Conservation (phyloP, 1,140 invertebrate species). For the Euschistus heros region DNA sequence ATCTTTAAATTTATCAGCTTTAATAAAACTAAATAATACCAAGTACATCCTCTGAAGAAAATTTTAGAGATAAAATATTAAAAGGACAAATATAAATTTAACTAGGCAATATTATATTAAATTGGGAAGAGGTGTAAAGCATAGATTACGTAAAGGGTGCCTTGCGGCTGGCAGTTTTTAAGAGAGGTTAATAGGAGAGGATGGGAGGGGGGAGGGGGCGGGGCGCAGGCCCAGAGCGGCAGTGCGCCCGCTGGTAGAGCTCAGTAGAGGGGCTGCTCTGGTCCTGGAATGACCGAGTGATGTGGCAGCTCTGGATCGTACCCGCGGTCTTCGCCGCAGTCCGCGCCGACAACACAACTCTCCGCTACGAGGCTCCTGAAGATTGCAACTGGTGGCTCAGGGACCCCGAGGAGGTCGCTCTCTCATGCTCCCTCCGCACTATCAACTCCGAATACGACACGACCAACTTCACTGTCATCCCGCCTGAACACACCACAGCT, state of each 20-base stretch:
- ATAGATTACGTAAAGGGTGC: conserved; percentile 3
- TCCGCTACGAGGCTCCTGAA: conserved; percentile 65
- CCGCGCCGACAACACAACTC: conserved; percentile 27
- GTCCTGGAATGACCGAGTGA: conserved; percentile 5
- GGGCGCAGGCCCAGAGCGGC: conserved; percentile 20
- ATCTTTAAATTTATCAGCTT: too few species aligned
- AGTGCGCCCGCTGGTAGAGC: neutral
- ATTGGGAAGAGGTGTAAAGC: neutral
- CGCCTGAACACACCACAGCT: conserved; percentile 68
- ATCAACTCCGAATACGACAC: conserved; percentile 72
- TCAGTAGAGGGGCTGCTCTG: neutral
- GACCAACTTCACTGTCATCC: conserved; percentile 79
- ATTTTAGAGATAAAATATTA: too few species aligned
- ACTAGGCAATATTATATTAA: too few species aligned
- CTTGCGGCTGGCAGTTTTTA: conserved; percentile 6
- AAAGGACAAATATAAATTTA: too few species aligned
- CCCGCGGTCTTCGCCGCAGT: neutral
- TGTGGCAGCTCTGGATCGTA: conserved; percentile 2
- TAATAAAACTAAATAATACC: too few species aligned
- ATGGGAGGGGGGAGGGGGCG: conserved; percentile 10
- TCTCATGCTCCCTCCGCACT: conserved; percentile 65
- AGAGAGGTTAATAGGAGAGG: conserved; percentile 12
- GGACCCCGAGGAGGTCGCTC: conserved; percentile 51
- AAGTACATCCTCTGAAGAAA: too few species aligned
- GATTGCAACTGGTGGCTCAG: conserved; percentile 53